A percentile compares a stretch with the other conserved stretches of the same genome.
Conservation (phyloP, 1,140 invertebrate genomes). For the Teleopsis dalmanni region DNA sequence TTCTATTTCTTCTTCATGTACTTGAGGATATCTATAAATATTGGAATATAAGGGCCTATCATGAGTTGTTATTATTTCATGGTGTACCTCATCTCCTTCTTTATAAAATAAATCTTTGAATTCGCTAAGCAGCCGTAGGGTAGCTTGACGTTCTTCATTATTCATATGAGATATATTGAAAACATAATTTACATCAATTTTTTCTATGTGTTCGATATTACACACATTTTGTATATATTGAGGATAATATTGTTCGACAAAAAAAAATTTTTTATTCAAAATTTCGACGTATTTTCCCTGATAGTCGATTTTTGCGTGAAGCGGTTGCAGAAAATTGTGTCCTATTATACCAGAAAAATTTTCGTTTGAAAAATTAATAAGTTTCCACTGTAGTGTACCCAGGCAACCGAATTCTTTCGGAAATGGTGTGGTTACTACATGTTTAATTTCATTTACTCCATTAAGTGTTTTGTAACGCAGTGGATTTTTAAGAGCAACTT, state of each 20-base stretch:
- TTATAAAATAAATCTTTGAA: neutral
- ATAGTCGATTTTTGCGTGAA: slow-evolving; percentile 2
- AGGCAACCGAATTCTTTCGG: neutral
- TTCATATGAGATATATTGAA: neutral
- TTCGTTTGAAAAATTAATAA: neutral
- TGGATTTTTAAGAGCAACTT: neutral
- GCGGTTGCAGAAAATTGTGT: slow-evolving; percentile 5
- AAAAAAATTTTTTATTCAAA: neutral
- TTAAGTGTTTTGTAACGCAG: neutral
- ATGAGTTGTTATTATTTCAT: slow-evolving; percentile 24
- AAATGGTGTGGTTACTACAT: neutral
- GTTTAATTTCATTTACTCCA: neutral
- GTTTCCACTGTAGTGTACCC: neutral
- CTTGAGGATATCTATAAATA: slow-evolving; percentile 33
- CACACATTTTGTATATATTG: neutral
- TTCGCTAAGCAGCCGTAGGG: neutral
- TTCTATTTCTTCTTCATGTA: slow-evolving; percentile 40
- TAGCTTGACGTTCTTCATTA: neutral
- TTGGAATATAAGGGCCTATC: slow-evolving; percentile 19
- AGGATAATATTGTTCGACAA: neutral
- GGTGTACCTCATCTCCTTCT: slow-evolving; percentile 12
- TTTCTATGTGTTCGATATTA: neutral
- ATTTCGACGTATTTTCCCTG: slow-evolving; percentile 3
- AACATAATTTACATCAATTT: neutral
- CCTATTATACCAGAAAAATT: slow-evolving; percentile 2